A percentile compares a stretch with the other conserved stretches of the same genome.
These are phyloP conservation scores for Psittacula derbiana DNA, from an alignment of 2,797 vertebrate species.

Conservation along the genomic window DNA sequence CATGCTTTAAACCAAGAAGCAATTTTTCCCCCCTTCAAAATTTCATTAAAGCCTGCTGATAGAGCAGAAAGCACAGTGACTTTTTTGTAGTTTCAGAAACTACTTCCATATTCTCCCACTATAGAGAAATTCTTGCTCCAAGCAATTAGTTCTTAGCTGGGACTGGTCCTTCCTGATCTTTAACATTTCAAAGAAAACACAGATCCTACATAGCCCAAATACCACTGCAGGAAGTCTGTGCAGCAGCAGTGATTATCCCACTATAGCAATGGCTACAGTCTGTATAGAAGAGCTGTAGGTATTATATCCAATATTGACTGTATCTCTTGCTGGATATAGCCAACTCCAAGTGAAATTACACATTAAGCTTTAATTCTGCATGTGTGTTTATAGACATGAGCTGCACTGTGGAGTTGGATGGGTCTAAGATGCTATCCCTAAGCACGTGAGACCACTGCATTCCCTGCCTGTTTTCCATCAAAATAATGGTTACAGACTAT, in stretches of 20 bases:
- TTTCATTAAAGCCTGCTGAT: slow-evolving; percentile 59
- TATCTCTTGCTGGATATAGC: neutral
- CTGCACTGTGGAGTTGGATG: neutral
- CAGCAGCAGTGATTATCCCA: neutral
- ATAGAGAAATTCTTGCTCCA: neutral
- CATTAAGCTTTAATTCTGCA: neutral
- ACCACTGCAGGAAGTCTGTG: neutral
- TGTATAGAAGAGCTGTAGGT: neutral
- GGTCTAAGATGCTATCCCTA: neutral
- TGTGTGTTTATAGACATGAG: neutral
- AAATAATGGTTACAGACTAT: neutral
- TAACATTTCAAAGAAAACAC: neutral
- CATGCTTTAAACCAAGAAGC: slow-evolving; percentile 37
- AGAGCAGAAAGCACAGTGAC: slow-evolving; percentile 11
- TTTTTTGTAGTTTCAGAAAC: slow-evolving; percentile 6
- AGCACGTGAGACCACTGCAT: fast-evolving
- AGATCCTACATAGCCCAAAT: neutral
- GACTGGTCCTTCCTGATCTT: neutral
- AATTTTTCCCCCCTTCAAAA: neutral
- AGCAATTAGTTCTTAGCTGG: slow-evolving; percentile 15
- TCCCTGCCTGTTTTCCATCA: neutral
- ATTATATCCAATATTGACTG: neutral
- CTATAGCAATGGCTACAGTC: neutral
- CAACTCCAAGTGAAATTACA: neutral
- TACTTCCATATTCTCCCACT: neutral